A percentile compares a stretch with the other conserved stretches of the same genome.
Conservation (phyloP, 2,113 vertebrate species). For the Irena cyanogastra region DNA sequence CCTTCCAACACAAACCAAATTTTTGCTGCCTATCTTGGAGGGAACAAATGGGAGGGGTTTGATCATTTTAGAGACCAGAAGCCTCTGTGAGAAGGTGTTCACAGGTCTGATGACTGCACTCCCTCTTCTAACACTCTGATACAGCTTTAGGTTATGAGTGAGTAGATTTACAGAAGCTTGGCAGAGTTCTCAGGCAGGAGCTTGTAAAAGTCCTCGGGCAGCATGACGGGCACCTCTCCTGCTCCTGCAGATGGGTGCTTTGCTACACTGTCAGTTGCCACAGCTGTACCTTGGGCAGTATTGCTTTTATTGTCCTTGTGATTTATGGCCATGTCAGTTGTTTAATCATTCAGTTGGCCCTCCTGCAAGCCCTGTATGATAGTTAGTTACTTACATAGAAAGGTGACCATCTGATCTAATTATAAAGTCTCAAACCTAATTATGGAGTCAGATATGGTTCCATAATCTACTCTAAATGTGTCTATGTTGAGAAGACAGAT, state of each 20-base stretch:
- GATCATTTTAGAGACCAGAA: neutral
- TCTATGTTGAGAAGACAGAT: slow-evolving; percentile 5
- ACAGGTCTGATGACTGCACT: neutral
- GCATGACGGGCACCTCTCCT: neutral
- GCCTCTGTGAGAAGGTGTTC: neutral
- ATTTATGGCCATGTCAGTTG: slow-evolving; percentile 5
- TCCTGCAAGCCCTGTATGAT: neutral
- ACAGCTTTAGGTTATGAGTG: neutral
- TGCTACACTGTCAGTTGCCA: neutral
- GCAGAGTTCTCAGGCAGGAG: neutral
- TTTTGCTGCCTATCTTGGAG: neutral
- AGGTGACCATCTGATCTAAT: slow-evolving; percentile 58
- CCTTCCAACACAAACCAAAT: neutral
- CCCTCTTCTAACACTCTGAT: neutral
- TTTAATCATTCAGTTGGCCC: slow-evolving; percentile 37
- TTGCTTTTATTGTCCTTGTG: slow-evolving; percentile 18
- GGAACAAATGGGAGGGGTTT: neutral
- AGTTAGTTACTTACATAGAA: slow-evolving; percentile 40
- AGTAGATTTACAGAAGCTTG: neutral
- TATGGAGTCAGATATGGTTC: slow-evolving; percentile 48
- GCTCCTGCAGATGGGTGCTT: neutral
- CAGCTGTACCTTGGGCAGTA: slow-evolving; percentile 17
- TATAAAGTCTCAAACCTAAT: slow-evolving; percentile 48
- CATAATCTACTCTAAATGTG: slow-evolving; percentile 30
- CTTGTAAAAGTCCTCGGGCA: neutral